Evolutionary conservation across 2,888 invertebrate genomes (phyloP), one percentile per base, ranked within the genome.

Genomic region (Tenthredo livida): DNA sequence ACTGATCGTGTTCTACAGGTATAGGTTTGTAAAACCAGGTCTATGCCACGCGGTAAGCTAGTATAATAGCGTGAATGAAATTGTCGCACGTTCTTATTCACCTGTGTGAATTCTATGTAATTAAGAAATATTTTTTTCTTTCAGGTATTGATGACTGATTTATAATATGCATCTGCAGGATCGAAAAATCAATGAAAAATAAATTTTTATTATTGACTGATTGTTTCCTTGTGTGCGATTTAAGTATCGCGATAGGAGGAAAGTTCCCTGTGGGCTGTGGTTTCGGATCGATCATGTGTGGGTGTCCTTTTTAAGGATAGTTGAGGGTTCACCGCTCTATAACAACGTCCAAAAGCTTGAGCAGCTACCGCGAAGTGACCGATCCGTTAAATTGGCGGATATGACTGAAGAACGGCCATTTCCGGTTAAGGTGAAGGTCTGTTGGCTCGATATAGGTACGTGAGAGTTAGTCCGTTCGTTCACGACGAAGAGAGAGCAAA

Each of bases 371-470:
- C 80, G 61, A 80, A 80, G 58, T 58, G 80, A 80, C 58, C 80
- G 80, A 80, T 80, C 80, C 80, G 80, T 80, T 80, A 61, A 80
- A 80, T 80, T 65, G 80, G 80, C 80, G 80, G 80, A 80, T 80
- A 80, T 80, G 58, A 80, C 80, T 50, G 80, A 80, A 80, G 80
- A 80, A 80, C 80, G 80, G 80, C 80, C 80, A 80, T 80, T 80
- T 80, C 80, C 80, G 80, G 80, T 29, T 17, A 80, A 80, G 80
- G 80, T 80, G 58, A 65, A 80, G 80, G 61, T 43, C 43, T 43
- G 80, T 61, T 37, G 25, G n/a, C 54, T 77, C 47, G 54, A 54
- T 77, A 77, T 33, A 77, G 50, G 77, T 50, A 77, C 54, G 77
- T 77, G 47, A 77, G 77, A 77, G 77, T 54, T 54, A 0, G 47